Base-by-base conservation (phyloP, 2,797 vertebrate species). In the Rhabdomys pumilio region DNA sequence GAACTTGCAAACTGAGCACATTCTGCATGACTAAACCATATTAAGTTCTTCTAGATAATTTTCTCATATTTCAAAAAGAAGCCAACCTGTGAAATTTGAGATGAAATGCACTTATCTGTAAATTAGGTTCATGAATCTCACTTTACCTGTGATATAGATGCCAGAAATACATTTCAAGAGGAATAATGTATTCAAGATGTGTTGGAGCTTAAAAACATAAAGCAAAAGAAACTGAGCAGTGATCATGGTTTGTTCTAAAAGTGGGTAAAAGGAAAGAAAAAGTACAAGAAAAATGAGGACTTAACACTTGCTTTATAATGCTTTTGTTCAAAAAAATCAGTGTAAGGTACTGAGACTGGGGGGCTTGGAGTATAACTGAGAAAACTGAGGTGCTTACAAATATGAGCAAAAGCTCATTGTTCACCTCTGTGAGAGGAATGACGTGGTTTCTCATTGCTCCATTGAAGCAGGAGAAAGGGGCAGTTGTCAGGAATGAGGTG, bases 11-110 rank as follows among this genome's bases (percentile, higher is more conserved):
- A 81, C 34, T 20, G 4, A 63, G 77, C 77, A 93, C 86, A 65
- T 94, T 93, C 31, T 91, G 93, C 94, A 77, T 75, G n/a, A 89
- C 75, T 89, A 91, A 34, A 59, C 38, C 20, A 6, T 92, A 96
- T 93, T 95, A 94, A 96, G 89, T 95, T 90, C 80, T 93, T 77
- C 75, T 57, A 55, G 86, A 83, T 38, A 80, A 44, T 75, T 47
- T 97, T 91, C 93, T 98, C 75, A 75, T 82, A 92, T 97, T 96
- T 97, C 96, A 92, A 95, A 85, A 96, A 96, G 96, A 90, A 97
- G 17, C 0, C 2, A 69, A 55, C 79, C 20, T 80, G 93, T 4
- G 89, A 97, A 98, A 97, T 92, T 79, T 97, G 87, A 91, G 97
- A 85, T 83, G 84, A 65, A 73, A 93, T 89, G 57, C 92, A 15